A percentile compares a stretch with the other conserved stretches of the same genome.
Conservation (phyloP, 2,797 vertebrate species). For the Mormyrops boulengeri region DNA sequence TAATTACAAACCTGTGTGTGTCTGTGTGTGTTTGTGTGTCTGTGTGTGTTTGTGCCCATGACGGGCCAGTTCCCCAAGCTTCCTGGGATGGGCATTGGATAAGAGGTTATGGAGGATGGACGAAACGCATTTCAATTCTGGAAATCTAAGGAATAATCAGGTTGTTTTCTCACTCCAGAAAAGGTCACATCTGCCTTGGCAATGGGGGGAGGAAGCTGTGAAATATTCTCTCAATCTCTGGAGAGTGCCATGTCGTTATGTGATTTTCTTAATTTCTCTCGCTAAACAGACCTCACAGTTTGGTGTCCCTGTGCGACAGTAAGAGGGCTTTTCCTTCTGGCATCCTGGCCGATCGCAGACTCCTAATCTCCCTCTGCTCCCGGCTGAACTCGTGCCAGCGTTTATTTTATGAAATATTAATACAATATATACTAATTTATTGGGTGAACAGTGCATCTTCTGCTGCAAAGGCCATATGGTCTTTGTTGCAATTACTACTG, state of each 20-base stretch:
- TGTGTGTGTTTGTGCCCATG: neutral
- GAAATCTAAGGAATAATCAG: constrained; percentile 6
- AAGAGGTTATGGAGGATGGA: neutral
- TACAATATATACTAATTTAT: constrained; percentile 34
- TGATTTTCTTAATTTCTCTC: constrained; percentile 17
- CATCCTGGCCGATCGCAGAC: constrained; percentile 27
- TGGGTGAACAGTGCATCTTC: constrained; percentile 35
- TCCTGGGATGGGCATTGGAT: neutral
- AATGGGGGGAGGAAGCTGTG: neutral
- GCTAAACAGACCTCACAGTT: constrained; percentile 20
- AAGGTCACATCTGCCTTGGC: neutral
- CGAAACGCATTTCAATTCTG: neutral
- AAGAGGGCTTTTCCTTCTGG: constrained; percentile 31
- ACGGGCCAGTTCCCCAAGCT: neutral
- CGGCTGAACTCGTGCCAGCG: neutral
- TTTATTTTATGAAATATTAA: constrained; percentile 24
- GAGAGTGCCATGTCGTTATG: neutral
- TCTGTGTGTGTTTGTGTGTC: no score
- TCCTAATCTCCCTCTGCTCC: constrained; percentile 31
- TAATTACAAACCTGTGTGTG: neutral
- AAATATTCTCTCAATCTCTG: neutral
- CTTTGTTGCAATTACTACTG: constrained; percentile 34
- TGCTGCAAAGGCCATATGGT: constrained; percentile 27
- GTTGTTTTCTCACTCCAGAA: neutral
- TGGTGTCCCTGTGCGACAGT: constrained; percentile 17